Conservation (phyloP, 2,797 vertebrate genomes). For the Decapterus maruadsi region DNA sequence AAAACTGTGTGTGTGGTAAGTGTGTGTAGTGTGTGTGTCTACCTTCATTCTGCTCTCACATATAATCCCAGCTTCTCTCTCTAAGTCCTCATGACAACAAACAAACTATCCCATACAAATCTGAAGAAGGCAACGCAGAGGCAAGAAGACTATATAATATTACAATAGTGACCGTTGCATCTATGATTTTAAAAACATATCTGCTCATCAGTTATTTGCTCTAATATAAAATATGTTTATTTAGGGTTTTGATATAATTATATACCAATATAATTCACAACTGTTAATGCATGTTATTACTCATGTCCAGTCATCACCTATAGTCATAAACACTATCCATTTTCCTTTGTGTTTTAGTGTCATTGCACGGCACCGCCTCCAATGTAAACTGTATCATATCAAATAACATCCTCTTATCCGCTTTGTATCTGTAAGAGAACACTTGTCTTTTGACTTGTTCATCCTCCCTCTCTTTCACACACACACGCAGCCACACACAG, state of each 20-base stretch:
- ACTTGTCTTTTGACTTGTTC: not conserved
- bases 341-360: not conserved
- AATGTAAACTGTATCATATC: not conserved
- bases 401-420: not conserved
- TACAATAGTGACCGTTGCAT: not conserved
- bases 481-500: conserved; percentile 32
- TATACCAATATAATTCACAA: not conserved
- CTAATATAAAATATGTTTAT: not conserved
- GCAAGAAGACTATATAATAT: too few species aligned
- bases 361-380: not conserved
- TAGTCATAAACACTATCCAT: not conserved
- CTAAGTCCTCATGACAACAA: not conserved
- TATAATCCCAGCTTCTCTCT: not conserved
- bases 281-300: not conserved
- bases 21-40: not conserved
- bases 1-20: not conserved
- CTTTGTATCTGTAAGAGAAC: not conserved
- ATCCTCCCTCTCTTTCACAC: not conserved
- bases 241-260: not conserved
- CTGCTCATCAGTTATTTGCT: not conserved
- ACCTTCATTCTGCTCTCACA: not conserved
- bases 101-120: not conserved
- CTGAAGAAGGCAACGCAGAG: not conserved
- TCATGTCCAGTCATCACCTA: not conserved
- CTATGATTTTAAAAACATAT: not conserved